These are phyloP conservation scores for Sceloporus tristichus DNA, from an alignment of 2,113 vertebrate species.

Conservation along the genomic window DNA sequence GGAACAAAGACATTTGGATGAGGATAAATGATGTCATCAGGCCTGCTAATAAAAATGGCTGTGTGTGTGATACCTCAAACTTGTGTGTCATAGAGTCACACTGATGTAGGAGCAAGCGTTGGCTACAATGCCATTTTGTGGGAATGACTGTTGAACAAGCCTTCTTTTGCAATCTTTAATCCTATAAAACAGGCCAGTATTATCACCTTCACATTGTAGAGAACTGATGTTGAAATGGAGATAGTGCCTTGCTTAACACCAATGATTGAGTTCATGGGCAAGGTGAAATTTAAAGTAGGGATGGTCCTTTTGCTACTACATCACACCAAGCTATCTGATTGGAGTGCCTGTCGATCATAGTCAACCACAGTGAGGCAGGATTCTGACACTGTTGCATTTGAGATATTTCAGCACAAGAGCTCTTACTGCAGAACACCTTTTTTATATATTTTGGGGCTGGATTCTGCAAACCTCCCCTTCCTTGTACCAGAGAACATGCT, in stretches of 20 bases:
- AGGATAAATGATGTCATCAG: too few relatives aligned
- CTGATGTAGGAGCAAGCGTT: too few relatives aligned
- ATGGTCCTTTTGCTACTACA: background rate
- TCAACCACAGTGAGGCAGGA: conserved; percentile 58
- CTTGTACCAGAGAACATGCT: too few relatives aligned
- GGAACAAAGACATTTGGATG: too few relatives aligned
- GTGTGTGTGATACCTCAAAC: too few relatives aligned
- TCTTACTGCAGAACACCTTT: conserved; percentile 36
- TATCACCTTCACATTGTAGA: background rate
- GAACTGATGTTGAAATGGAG: background rate
- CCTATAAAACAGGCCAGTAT: background rate
- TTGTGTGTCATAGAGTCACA: too few relatives aligned
- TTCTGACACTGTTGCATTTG: conserved; percentile 58
- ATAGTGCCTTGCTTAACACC: background rate
- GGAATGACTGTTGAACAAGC: background rate
- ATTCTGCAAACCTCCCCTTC: too few relatives aligned
- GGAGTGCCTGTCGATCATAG: conserved; percentile 64
- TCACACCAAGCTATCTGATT: conserved; percentile 2
- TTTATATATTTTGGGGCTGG: conserved; percentile 30
- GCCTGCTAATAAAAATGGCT: too few relatives aligned
- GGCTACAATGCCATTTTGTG: background rate
- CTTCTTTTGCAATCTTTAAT: background rate
- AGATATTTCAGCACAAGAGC: conserved; percentile 45
- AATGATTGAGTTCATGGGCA: background rate
- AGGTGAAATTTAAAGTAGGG: background rate